Evolutionary conservation across 2,113 vertebrate genomes (phyloP).

Genomic region (Micromys minutus): DNA sequence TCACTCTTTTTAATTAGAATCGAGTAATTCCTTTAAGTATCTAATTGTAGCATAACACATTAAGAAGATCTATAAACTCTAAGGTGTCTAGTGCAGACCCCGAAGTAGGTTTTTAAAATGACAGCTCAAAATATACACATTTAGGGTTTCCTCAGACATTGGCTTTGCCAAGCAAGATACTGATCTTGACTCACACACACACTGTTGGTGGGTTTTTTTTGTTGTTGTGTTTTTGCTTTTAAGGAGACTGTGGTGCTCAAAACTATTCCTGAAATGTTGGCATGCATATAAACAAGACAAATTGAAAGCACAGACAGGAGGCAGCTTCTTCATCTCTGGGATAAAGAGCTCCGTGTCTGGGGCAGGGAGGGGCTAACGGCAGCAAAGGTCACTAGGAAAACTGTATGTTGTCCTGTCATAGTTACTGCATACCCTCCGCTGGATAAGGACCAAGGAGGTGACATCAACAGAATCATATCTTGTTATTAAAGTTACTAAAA

Average conservation of each 20-base stretch:
- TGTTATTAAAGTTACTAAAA: neutral
- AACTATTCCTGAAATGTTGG: neutral
- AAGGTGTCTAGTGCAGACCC: neutral
- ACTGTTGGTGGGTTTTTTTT: fast-evolving
- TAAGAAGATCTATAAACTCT: neutral
- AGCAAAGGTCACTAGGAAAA: neutral
- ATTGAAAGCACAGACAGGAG: neutral
- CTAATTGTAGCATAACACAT: neutral
- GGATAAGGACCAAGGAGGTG: no score
- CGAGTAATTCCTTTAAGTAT: neutral
- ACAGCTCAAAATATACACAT: neutral
- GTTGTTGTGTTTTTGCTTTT: neutral
- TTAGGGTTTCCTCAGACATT: neutral
- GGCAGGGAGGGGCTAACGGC: no score
- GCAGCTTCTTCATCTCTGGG: neutral
- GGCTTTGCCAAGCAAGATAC: neutral
- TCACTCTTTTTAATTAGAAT: neutral
- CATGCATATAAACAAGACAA: neutral
- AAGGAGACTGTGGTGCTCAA: neutral
- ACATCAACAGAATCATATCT: neutral
- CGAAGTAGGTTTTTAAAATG: neutral
- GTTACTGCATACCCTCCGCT: neutral
- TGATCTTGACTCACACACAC: neutral
- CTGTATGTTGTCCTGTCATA: no score
- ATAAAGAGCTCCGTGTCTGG: neutral